These are phyloP conservation scores for Siniperca knerii DNA, from an alignment of 2,113 vertebrate species.

Conservation along the genomic window DNA sequence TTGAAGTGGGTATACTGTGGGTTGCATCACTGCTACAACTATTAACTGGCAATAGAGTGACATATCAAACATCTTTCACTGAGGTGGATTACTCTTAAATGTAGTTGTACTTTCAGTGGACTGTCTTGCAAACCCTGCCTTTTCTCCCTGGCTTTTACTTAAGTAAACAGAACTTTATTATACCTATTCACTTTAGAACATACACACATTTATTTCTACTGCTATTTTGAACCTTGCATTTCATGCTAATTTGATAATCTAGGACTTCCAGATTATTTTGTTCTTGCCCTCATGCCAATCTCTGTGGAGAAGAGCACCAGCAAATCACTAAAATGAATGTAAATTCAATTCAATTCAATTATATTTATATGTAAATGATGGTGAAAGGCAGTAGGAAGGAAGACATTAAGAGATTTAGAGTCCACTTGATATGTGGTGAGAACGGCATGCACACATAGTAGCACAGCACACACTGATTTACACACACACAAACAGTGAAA, in stretches of 20 bases:
- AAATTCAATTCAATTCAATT: too few relatives aligned
- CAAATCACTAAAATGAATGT: constrained; percentile 5
- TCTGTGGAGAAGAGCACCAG: not conserved
- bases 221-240: not conserved
- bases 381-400: constrained; percentile 14
- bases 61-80: not conserved
- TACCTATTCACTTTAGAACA: not conserved
- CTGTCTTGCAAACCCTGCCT: not conserved
- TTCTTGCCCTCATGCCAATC: not conserved
- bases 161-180: not conserved
- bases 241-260: not conserved
- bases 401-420: constrained; percentile 46
- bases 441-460: constrained; percentile 54
- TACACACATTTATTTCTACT: too few relatives aligned
- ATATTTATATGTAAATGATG: not conserved
- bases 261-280: not conserved
- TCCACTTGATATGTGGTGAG: constrained; percentile 37
- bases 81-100: not conserved
- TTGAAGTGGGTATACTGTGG: not conserved
- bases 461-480: constrained; percentile 60
- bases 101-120: not conserved
- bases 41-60: too few relatives aligned
- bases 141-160: not conserved
- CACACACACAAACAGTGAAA: constrained; percentile 60
- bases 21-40: too few relatives aligned